Conservation (phyloP, 2,113 vertebrate species). For the Nothobranchius furzeri region DNA sequence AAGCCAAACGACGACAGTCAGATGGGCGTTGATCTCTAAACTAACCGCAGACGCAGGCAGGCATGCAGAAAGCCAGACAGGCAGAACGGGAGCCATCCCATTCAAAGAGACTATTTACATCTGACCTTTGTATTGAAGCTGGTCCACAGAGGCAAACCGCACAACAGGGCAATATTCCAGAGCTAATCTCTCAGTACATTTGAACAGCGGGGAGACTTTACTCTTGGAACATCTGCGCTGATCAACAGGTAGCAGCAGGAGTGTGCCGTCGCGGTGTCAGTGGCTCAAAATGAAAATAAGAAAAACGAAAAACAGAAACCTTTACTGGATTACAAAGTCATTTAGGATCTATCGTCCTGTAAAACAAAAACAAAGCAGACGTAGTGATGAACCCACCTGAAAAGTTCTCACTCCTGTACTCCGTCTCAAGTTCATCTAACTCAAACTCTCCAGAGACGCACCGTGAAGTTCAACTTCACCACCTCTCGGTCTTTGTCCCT, state of each 20-base stretch:
- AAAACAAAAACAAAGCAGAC: conserved; percentile 5
- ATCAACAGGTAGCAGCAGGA: conserved; percentile 69
- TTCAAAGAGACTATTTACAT: conserved; percentile 76
- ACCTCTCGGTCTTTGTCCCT: conserved; percentile 26
- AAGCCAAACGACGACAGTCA: conserved; percentile 35
- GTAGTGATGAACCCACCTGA: conserved; percentile 61
- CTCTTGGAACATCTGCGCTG: conserved; percentile 35
- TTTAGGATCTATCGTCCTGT: conserved; percentile 35
- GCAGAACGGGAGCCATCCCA: conserved; percentile 52
- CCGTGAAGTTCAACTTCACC: conserved; percentile 55
- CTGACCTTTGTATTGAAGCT: conserved; percentile 77
- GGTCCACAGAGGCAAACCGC: conserved; percentile 51
- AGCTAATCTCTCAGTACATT: conserved; percentile 39
- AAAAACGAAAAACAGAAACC: conserved; percentile 20
- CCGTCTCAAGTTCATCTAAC: conserved; percentile 24
- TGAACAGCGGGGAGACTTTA: conserved; percentile 38
- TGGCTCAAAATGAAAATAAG: conserved; percentile 9
- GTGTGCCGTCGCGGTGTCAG: conserved; percentile 24
- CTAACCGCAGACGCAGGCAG: conserved; percentile 32
- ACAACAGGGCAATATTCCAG: conserved; percentile 47
- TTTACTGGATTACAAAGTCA: conserved; percentile 44
- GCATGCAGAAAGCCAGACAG: conserved; percentile 22
- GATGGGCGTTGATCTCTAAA: conserved; percentile 23
- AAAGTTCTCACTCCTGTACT: conserved; percentile 41
- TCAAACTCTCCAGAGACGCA: conserved; percentile 34